Percentiles rank a stretch among this genome's conserved stretches.
These are phyloP conservation scores for Pyrrhia umbra DNA, from an alignment of 2,888 invertebrate genomes.

Conservation along the genomic window DNA sequence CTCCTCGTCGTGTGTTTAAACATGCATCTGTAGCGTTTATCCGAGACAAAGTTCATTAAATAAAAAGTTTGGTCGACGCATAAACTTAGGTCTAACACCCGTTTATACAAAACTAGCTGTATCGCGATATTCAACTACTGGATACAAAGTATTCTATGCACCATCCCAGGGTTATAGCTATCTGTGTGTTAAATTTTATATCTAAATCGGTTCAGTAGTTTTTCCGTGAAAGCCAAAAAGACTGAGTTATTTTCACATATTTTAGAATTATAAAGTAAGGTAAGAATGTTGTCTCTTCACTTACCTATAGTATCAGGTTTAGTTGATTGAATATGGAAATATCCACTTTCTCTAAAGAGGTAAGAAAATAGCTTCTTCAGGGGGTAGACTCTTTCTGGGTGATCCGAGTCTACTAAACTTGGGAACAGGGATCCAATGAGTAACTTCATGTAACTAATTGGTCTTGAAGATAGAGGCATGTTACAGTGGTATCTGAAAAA, in stretches of 20 bases:
- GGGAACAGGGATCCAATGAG: constrained; percentile 89
- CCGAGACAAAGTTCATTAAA: constrained; percentile 1
- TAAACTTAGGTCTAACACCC: constrained; percentile 1
- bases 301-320: constrained; percentile 96
- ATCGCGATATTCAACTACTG: background rate
- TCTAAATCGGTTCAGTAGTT: too few relatives aligned
- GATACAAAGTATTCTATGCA: too few relatives aligned
- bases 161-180: too few relatives aligned
- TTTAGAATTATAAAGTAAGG: too few relatives aligned
- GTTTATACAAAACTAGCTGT: background rate
- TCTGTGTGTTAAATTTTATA: too few relatives aligned
- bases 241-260: too few relatives aligned
- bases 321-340: constrained; percentile 94
- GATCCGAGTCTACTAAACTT: constrained; percentile 79
- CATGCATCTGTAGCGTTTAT: background rate
- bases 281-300: constrained; percentile 39
- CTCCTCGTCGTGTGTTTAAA: background rate
- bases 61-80: background rate
- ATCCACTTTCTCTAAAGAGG: constrained; percentile 89
- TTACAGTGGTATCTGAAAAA: constrained; percentile 92
- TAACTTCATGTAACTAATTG: constrained; percentile 75
- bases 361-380: constrained; percentile 73
- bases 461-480: constrained; percentile 88
- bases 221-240: too few relatives aligned
- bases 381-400: constrained; percentile 88